phyloP scores from a whole-genome alignment of 1,140 invertebrate species.

The Drosophila aff. region DNA sequence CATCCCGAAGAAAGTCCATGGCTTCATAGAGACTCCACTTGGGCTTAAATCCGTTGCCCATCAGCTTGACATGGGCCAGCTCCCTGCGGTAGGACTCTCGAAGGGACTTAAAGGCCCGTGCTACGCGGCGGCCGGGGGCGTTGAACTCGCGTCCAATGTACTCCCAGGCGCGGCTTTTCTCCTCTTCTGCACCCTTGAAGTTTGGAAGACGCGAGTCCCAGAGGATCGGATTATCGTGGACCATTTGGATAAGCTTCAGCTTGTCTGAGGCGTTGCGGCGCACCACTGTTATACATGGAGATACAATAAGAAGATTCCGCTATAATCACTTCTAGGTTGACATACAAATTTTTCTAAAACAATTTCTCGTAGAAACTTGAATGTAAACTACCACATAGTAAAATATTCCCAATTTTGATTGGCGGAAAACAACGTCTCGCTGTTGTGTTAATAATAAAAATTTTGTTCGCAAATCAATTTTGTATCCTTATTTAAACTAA shows the following conservation, averaged over 20 bases:
- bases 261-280: conserved; percentile 82
- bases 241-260: conserved; percentile 82
- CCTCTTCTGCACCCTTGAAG: conserved; percentile 84
- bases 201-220: conserved; percentile 84
- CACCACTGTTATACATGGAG: conserved; percentile 57
- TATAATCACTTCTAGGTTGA: background rate
- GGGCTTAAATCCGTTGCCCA: conserved; percentile 80
- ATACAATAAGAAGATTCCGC: conserved; percentile 3
- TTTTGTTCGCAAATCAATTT: too few relatives aligned
- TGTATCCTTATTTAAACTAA: too few relatives aligned
- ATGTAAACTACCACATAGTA: too few relatives aligned
- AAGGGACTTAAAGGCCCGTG: conserved; percentile 79
- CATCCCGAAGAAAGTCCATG: conserved; percentile 81
- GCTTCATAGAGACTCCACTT: conserved; percentile 82
- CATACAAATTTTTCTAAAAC: background rate
- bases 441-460: too few relatives aligned
- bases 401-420: background rate
- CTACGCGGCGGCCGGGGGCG: conserved; percentile 79
- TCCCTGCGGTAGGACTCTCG: conserved; percentile 83
- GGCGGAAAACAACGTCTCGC: background rate
- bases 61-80: conserved; percentile 78
- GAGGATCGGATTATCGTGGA: conserved; percentile 81
- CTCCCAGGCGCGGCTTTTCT: conserved; percentile 83
- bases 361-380: background rate
- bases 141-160: conserved; percentile 80